These are phyloP conservation scores for Augiades crinisus DNA, from an alignment of 2,888 invertebrate genomes.

Conservation along the genomic window DNA sequence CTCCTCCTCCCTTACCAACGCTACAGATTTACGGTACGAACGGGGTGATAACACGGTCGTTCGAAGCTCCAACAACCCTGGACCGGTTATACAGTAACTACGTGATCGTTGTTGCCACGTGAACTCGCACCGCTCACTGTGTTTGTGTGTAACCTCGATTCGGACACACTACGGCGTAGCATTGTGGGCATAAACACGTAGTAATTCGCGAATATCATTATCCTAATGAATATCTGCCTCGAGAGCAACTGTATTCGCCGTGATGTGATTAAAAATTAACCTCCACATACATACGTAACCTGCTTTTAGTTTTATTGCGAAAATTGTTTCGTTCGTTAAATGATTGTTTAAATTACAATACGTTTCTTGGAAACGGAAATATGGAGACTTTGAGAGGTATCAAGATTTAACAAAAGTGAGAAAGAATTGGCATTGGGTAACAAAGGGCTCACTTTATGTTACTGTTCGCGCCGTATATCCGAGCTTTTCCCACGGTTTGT, in stretches of 20 bases:
- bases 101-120: constrained; percentile 76
- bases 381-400: too few species aligned
- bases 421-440: constrained; percentile 47
- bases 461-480: constrained; percentile 61
- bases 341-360: too few species aligned
- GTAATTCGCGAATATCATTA: constrained; percentile 79
- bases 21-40: constrained; percentile 35
- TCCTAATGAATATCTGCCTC: constrained; percentile 70
- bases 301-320: neutral
- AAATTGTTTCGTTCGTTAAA: neutral
- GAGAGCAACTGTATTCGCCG: constrained; percentile 36
- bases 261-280: constrained; percentile 50
- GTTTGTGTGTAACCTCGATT: constrained; percentile 78
- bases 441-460: constrained; percentile 40
- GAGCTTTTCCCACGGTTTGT: constrained; percentile 72
- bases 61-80: constrained; percentile 47
- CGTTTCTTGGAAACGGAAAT: too few species aligned
- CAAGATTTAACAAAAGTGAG: constrained; percentile 58
- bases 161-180: constrained; percentile 67
- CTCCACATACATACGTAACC: neutral
- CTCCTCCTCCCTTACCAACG: constrained; percentile 44
- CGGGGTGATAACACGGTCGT: constrained; percentile 55
- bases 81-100: constrained; percentile 55
- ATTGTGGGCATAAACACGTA: constrained; percentile 75
- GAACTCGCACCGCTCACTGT: constrained; percentile 59